Evolutionary conservation across 2,797 vertebrate species (phyloP), one percentile per base, ranked within the genome.

Genomic region (Podarcis siculus): DNA sequence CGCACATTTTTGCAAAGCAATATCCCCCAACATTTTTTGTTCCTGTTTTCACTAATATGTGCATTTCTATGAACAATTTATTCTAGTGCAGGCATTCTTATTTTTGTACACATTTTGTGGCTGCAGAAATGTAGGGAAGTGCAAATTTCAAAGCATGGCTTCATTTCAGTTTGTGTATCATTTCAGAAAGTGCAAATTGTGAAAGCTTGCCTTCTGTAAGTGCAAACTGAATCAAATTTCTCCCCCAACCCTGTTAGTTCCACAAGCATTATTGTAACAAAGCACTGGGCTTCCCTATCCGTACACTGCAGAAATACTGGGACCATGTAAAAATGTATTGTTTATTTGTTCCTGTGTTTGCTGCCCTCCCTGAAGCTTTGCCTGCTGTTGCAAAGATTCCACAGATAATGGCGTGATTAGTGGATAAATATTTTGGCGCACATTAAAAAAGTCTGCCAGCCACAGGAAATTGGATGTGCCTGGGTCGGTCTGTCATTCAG

Each of bases 381-480:
- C 17, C 19, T 55, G 39, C 55, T 49, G 39, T 55, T 55, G 32
- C 58, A 85, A 85, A 49, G 32, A 81, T 89, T 76, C 71, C 42
- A 27, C 71, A 55, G 58, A 76, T 81, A 81, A 67, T 64, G 58
- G 23, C 4, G 39, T 76, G 58, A 89, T 85, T 82, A 81, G 61
- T 85, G 78, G 27, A 49, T 12, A 72, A 88, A 71, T 61, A 69
- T 79, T 88, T 64, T 30, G 30, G 66, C 23, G 71, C 12, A 39
- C 79, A 85, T 76, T 81, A 82, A 84, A 76, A 83, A 77, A 55
- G 61, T 67, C 32, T 81, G 88, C 78, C 88, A 85, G 83, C 78
- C 45, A n/a, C 67, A 55, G 78, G 69, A 85, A 86, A 89, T 89
- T 42, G 71, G 39, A 77, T 81, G 32, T 76, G 71, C 42, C 45